Evolutionary conservation across 2,888 invertebrate genomes (phyloP), one percentile per base, ranked within the genome.

Genomic region (Tinea trinotella): DNA sequence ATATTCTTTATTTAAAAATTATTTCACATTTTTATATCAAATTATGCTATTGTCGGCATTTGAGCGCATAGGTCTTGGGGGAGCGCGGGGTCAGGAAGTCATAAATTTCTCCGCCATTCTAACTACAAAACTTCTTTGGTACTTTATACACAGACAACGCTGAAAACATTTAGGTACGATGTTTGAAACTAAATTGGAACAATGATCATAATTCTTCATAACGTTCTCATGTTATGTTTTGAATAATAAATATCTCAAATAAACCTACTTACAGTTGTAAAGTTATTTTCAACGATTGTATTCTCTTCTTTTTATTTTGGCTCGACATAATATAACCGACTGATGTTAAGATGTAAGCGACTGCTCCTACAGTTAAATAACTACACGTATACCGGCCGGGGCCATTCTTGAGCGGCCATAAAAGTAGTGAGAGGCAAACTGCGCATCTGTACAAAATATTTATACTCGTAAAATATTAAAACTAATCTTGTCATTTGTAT

Each of bases 41-140:
- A n/a, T 49, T 69, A 71, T 68, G 71, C 69, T 76, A 76, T 76
- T 75, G 72, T 76, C 74, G 74, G 74, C 75, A 70, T 73, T 73
- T 73, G 74, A 76, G 71, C 67, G 69, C 64, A 64, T 68, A 73
- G 71, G 70, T 73, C 66, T 67, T 66, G 64, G 61, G 66, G 66
- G 67, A 71, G 66, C 65, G 60, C 62, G 62, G n/a, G n/a, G 64
- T 22, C 50, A 70, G 77, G 77, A 78, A 76, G 77, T 69, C 74
- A 68, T 77, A 78, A 77, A 77, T 77, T 76, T 70, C 68, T 64
- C 63, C 73, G 72, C 74, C 72, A 71, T 74, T 74, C 67, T 53
- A 13, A n/a, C 24, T 48, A 13, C 17, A 40, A 40, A n/a, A 40
- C 40, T 40, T 12, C 12, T 36, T 40, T 13, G 30, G 30, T 30